Percentiles rank a stretch among this genome's conserved stretches.
phyloP scores from a whole-genome alignment of 2,113 vertebrate genomes.

The Pelobates fuscus region DNA sequence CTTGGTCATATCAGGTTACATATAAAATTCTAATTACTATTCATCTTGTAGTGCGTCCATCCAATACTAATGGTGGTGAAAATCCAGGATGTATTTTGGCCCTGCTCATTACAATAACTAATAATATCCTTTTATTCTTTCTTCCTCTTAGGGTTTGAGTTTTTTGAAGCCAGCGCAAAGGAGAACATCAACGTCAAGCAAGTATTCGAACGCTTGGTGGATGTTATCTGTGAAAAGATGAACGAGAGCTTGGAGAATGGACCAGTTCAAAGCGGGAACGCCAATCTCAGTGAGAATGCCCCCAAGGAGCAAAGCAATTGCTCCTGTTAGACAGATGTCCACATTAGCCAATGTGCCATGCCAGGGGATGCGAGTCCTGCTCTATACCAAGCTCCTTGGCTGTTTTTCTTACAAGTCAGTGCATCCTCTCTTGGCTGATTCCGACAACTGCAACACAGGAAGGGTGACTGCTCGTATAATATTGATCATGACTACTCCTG shows the following conservation, averaged over 20 bases:
- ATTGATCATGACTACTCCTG: neutral
- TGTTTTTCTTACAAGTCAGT: neutral
- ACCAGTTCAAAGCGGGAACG: conserved; percentile 58
- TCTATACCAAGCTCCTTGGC: neutral
- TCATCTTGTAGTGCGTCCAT: no score
- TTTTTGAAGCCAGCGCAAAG: conserved; percentile 91
- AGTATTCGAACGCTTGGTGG: conserved; percentile 87
- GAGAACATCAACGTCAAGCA: conserved; percentile 91
- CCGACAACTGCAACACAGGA: neutral
- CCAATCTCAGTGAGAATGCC: conserved; percentile 64
- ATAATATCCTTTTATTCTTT: no score
- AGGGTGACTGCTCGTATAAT: neutral
- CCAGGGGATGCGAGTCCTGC: conserved; percentile 17
- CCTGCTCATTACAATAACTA: no score
- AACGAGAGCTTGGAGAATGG: conserved; percentile 80
- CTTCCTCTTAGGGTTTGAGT: conserved; percentile 79
- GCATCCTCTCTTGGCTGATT: neutral
- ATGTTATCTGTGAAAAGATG: conserved; percentile 91
- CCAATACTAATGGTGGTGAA: no score
- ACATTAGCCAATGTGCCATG: neutral
- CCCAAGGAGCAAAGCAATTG: conserved; percentile 71
- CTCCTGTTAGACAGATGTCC: conserved; percentile 67
- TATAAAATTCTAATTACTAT: no score
- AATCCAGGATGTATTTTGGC: no score
- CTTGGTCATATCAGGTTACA: no score